These are phyloP conservation scores for Periphyllus acericola DNA, from an alignment of 2,888 invertebrate species.

Conservation along the genomic window DNA sequence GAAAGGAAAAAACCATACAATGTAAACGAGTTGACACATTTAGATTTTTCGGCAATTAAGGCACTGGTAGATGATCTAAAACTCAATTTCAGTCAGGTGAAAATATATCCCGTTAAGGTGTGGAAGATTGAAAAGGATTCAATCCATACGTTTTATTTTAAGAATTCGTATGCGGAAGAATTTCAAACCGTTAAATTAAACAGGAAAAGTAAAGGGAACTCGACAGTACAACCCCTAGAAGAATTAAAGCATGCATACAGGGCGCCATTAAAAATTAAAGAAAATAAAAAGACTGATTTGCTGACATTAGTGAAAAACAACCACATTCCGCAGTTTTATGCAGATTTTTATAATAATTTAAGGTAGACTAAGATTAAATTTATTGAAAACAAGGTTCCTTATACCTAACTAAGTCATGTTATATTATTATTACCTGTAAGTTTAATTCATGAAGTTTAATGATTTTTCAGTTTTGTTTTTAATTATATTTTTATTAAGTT, in stretches of 20 bases:
- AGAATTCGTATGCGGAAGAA: not conserved
- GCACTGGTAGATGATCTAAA: constrained; percentile 18
- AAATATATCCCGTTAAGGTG: not conserved
- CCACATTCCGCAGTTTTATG: constrained; percentile 38
- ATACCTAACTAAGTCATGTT: constrained; percentile 14
- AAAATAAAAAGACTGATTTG: constrained; percentile 18
- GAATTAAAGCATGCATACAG: not conserved
- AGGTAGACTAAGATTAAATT: constrained; percentile 17
- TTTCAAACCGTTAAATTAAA: constrained; percentile 13
- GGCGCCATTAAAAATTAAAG: no score
- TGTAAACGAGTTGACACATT: no score
- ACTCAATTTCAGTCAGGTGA: constrained; percentile 25
- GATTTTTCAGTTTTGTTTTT: constrained; percentile 4
- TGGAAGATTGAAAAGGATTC: no score
- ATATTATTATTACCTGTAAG: constrained; percentile 25
- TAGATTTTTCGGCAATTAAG: constrained; percentile 48
- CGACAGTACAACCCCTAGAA: not conserved
- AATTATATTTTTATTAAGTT: constrained; percentile 1
- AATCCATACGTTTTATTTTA: no score
- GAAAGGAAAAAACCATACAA: constrained; percentile 41
- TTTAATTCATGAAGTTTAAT: constrained; percentile 21
- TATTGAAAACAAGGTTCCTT: constrained; percentile 34
- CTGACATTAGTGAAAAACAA: constrained; percentile 36
- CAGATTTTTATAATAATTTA: constrained; percentile 33
- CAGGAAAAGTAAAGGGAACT: constrained; percentile 14